phyloP scores from a whole-genome alignment of 1,140 invertebrate species.

The Pristionchus pacificus region DNA sequence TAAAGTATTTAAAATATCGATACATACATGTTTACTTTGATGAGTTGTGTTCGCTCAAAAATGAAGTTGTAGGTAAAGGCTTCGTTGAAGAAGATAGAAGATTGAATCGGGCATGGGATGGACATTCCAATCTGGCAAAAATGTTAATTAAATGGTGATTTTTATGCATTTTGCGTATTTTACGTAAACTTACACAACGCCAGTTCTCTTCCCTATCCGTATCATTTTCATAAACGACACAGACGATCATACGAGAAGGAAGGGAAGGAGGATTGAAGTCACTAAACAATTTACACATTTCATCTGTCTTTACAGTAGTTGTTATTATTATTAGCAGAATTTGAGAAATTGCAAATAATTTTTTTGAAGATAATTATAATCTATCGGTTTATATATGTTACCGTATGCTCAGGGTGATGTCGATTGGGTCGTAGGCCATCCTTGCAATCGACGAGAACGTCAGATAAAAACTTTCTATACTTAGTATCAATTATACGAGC shows the following conservation, averaged over 20 bases:
- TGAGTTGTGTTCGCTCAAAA: constrained; percentile 28
- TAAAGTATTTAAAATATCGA: no score
- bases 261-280: constrained; percentile 1
- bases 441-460: no score
- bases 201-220: constrained; percentile 22
- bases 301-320: no score
- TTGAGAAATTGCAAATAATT: no score
- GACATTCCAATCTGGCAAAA: not conserved
- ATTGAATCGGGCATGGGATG: constrained; percentile 8
- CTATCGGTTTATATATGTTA: no score
- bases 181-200: constrained; percentile 13
- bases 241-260: constrained; percentile 8
- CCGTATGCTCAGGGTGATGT: no score
- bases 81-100: constrained; percentile 15
- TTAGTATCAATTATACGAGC: no score
- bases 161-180: no score
- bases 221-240: constrained; percentile 23
- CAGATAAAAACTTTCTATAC: no score
- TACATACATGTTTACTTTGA: constrained; percentile 10
- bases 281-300: not conserved
- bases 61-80: constrained; percentile 25
- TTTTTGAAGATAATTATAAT: no score
- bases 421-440: no score
- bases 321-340: no score
- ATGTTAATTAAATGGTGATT: not conserved